Base-by-base conservation (phyloP, 2,888 invertebrate species). In the Mythimna ferrago region DNA sequence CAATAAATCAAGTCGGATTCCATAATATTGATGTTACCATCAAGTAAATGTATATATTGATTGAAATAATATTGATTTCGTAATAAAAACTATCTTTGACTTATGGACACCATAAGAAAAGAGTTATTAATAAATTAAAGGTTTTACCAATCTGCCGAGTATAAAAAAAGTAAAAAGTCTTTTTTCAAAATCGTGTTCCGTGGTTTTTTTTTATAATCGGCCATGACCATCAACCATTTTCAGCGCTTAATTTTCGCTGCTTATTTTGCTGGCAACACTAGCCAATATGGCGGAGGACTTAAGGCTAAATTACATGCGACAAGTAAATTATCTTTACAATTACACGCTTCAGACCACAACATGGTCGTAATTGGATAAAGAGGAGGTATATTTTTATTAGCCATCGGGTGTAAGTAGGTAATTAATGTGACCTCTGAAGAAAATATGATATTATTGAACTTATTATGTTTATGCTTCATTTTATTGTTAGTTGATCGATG, bases 261-360 rank as follows among this genome's bases (percentile, higher is more conserved):
- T 62, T 51, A 56, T 61, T 80, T 80, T 56, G 1, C 53, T 74
- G 62, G 70, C 60, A 80, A 56, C 63, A 80, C 69, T 81, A 67
- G 35, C 71, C 72, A 73, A 83, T 83, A 84, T 76, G 66, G 65
- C 71, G 48, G 19, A 69, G 57, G 41, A 54, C 53, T 76, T 73
- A 76, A 67, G 66, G 80, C 61, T 21, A 73, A 75, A 76, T 73
- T 83, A 89, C 91, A 91, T 85, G 91, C 91, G 90, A 91, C 90
- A 87, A 78, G 86, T 83, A 89, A 92, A 92, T 91, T 90, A 89
- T 88, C 72, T 73, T 62, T 67, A 86, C 88, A 89, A 89, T 90
- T 90, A 89, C 81, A 86, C 80, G 83, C 58, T 86, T 14, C 41
- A 21, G 61, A 61, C 76, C 78, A 88, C 83, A 83, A 81, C 82